phyloP scores from a whole-genome alignment of 2,888 invertebrate species.

The Cheilosia scutellata region DNA sequence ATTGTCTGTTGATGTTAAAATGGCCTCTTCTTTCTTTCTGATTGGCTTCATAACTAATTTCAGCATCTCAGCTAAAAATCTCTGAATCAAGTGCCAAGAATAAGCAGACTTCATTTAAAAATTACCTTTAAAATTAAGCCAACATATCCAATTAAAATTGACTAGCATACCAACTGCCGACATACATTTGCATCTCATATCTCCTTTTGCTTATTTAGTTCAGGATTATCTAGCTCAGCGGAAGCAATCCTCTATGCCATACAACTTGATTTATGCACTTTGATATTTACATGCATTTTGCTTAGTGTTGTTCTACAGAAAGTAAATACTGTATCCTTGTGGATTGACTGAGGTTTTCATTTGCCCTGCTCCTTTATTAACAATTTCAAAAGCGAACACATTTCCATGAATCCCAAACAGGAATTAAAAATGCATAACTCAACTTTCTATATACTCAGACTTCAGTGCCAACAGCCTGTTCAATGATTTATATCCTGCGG shows the following conservation, averaged over 20 bases:
- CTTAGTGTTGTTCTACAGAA: not conserved
- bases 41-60: too few species aligned
- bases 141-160: not conserved
- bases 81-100: too few species aligned
- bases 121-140: too few species aligned
- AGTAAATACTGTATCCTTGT: not conserved
- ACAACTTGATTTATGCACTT: not conserved
- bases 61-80: too few species aligned
- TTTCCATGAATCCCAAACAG: not conserved
- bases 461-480: conserved; percentile 36
- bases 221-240: not conserved
- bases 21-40: too few species aligned
- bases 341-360: conserved; percentile 5
- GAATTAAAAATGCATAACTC: conserved; percentile 51
- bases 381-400: not conserved
- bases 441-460: conserved; percentile 25
- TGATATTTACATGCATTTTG: not conserved
- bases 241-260: not conserved
- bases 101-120: too few species aligned
- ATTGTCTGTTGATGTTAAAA: too few species aligned
- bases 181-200: not conserved
- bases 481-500: conserved; percentile 46
- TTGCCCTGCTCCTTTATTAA: not conserved
- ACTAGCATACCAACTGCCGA: not conserved
- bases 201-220: not conserved